Percentiles rank a stretch among this genome's conserved stretches.
Conservation (phyloP, 1,140 invertebrate species). For the Holcopasites calliopsidis region DNA sequence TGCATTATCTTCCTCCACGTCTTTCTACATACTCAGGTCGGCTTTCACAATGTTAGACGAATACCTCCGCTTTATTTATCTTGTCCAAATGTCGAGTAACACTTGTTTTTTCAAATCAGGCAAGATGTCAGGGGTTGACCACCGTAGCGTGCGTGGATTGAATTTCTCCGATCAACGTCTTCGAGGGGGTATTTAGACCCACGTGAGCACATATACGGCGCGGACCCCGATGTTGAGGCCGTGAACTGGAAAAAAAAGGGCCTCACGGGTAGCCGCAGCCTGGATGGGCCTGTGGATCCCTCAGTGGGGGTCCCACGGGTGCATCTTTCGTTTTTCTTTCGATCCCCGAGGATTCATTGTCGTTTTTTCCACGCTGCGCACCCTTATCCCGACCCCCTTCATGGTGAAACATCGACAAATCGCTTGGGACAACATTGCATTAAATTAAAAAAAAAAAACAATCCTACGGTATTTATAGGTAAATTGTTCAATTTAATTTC, state of each 20-base stretch:
- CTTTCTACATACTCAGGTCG: no score
- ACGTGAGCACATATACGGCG: conserved; percentile 4
- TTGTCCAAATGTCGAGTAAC: no score
- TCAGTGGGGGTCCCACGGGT: conserved; percentile 42
- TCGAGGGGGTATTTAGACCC: conserved; percentile 41
- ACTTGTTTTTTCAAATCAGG: background rate
- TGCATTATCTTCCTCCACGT: no score
- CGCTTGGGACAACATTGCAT: no score
- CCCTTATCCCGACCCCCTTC: background rate
- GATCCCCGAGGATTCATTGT: conserved; percentile 34
- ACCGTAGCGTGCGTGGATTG: background rate
- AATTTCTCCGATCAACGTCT: conserved; percentile 41
- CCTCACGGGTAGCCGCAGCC: conserved; percentile 29
- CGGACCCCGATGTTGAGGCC: background rate
- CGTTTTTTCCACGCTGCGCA: background rate
- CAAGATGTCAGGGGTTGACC: no score
- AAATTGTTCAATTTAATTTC: background rate
- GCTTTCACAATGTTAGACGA: no score
- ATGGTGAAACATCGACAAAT: background rate
- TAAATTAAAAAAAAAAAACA: no score
- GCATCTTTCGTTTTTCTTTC: conserved; percentile 23
- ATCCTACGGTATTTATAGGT: no score
- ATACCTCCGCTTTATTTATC: no score
- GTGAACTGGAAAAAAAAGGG: conserved; percentile 37
- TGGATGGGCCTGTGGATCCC: conserved; percentile 25